Conservation (phyloP, 1,140 invertebrate genomes). For the Drosophila kepulauana region DNA sequence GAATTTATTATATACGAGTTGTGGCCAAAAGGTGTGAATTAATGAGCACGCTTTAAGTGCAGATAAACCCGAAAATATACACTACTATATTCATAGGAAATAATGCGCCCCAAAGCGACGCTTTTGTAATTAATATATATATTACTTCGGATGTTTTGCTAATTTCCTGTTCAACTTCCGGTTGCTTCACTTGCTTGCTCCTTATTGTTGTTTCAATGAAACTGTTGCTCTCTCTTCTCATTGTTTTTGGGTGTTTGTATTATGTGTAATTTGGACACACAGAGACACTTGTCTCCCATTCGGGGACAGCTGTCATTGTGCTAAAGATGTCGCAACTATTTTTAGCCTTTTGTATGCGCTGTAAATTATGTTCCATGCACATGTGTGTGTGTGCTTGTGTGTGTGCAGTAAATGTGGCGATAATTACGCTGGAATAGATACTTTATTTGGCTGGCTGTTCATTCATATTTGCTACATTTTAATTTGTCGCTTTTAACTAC, state of each 20-base stretch:
- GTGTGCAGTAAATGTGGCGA: too few relatives aligned
- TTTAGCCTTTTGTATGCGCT: slow-evolving; percentile 21
- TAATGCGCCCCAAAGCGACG: not conserved
- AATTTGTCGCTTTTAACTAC: too few relatives aligned
- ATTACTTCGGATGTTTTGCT: slow-evolving; percentile 63
- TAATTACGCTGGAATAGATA: too few relatives aligned
- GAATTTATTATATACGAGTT: not conserved
- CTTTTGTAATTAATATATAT: slow-evolving; percentile 54
- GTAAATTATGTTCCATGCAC: slow-evolving; percentile 44
- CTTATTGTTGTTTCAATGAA: slow-evolving; percentile 52
- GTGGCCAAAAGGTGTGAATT: not conserved
- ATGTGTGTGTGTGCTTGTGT: too few relatives aligned
- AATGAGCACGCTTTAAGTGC: not conserved
- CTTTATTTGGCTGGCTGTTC: too few relatives aligned
- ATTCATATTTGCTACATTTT: too few relatives aligned
- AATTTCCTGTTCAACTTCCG: slow-evolving; percentile 72
- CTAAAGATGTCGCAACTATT: slow-evolving; percentile 35
- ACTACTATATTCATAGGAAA: not conserved
- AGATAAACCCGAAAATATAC: not conserved
- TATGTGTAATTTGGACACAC: slow-evolving; percentile 52
- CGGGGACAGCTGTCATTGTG: slow-evolving; percentile 53
- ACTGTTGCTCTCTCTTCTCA: slow-evolving; percentile 18
- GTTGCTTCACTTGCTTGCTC: slow-evolving; percentile 49
- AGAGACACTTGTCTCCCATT: slow-evolving; percentile 58
- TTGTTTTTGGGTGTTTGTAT: slow-evolving; percentile 49